Percentiles rank a stretch among this genome's conserved stretches.
phyloP scores from a whole-genome alignment of 2,888 invertebrate genomes.

The Pemphredon lugubris region DNA sequence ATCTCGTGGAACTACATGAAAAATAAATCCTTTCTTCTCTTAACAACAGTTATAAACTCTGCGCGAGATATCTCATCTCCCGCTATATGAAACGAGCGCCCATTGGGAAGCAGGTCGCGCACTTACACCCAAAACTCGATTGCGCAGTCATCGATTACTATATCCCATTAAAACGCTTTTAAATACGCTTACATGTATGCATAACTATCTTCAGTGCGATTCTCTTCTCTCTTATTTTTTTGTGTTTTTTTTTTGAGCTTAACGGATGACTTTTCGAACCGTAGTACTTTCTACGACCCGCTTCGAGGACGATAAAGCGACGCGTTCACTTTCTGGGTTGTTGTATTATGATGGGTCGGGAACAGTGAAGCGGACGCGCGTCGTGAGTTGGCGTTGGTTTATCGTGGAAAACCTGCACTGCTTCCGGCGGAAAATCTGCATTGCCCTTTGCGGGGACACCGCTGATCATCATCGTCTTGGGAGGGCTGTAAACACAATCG shows the following conservation, averaged over 20 bases:
- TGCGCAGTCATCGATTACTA: conserved; percentile 19
- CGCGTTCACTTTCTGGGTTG: conserved; percentile 91
- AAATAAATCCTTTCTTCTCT: conserved; percentile 61
- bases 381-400: conserved; percentile 88
- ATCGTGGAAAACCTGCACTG: conserved; percentile 91
- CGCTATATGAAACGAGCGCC: conserved; percentile 17
- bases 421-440: conserved; percentile 94
- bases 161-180: conserved; percentile 33
- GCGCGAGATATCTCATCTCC: conserved; percentile 36
- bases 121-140: neutral
- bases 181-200: conserved; percentile 30
- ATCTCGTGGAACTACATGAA: conserved; percentile 41
- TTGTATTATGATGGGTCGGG: conserved; percentile 89
- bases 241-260: conserved; percentile 23
- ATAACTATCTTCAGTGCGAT: conserved; percentile 10
- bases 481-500: conserved; percentile 87
- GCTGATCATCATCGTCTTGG: conserved; percentile 88
- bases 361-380: conserved; percentile 83
- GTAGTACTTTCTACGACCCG: neutral
- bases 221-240: conserved; percentile 14
- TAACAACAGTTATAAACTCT: conserved; percentile 70
- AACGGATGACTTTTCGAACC: conserved; percentile 34
- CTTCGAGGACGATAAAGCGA: neutral
- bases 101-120: neutral
- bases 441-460: conserved; percentile 92